Evolutionary conservation across 2,888 invertebrate species (phyloP), one percentile per base, ranked within the genome.

Genomic region (Orthosia gracilis): DNA sequence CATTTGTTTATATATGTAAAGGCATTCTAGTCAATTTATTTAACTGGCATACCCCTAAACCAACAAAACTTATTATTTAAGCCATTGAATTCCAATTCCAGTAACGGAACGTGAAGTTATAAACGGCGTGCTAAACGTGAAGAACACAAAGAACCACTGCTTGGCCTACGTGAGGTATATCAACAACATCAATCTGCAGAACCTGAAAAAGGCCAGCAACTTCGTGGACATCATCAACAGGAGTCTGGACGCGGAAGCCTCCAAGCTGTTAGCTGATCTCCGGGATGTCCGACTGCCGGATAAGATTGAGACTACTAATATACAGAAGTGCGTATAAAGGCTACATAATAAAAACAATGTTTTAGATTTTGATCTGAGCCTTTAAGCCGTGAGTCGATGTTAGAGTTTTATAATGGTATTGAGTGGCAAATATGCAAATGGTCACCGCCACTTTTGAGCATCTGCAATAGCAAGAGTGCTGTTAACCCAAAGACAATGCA

Each of bases 31-130:
- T 9, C 40, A 7, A 40, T 31, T 31, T 31, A 7, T 40, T 40
- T 9, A 9, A 40, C 9, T 40, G 40, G 40, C 40, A 3, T 40
- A 31, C 31, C 31, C 31, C 31, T 31, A 31, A 31, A 31, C 31
- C 31, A 7, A 31, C 31, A 40, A 40, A 40, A 9, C 40, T 40
- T 40, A 40, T 40, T 40, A 40, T 40, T 0, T 40, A 40, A 18
- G 4, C 5, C 4, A 49, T 4, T 2, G 0, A 5, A 26, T 21
- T 18, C 17, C 1, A 9, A 61, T 92, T 91, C 54, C 94, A 99
- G 99, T 99, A 40, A 99, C 99, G 2, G 99, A 99, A 96, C 97
- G 99, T 61, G 99, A 99, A 96, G 99, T 99, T 0, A 99, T 99
- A 86, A 99, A 99, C 89, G 99, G 99, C 0, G 97, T 99, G 9